Evolutionary conservation across 2,113 vertebrate genomes (phyloP).

Genomic region (Nothocercus nigrocapillus): DNA sequence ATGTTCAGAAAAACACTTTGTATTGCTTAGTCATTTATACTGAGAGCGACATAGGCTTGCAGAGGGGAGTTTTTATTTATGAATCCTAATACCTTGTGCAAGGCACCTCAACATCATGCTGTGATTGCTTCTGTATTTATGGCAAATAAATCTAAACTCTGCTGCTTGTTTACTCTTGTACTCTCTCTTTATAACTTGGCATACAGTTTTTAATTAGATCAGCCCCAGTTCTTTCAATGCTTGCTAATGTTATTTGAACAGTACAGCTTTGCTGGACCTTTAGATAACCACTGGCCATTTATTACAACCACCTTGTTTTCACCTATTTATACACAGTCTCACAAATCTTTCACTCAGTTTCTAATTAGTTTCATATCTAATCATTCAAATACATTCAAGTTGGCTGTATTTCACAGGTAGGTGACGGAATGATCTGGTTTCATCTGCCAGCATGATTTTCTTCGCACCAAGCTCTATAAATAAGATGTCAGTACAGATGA

Average conservation of each 20-base stretch:
- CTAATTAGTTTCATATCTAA: conserved; percentile 1
- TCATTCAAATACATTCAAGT: background rate
- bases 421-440: background rate
- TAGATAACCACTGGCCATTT: background rate
- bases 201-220: conserved; percentile 26
- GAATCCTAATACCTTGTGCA: background rate
- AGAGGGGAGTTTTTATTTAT: background rate
- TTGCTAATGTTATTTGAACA: background rate
- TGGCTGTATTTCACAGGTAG: background rate
- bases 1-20: background rate
- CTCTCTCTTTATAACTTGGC: background rate
- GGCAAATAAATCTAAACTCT: conserved; percentile 42
- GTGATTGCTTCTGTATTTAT: background rate
- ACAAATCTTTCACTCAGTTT: background rate
- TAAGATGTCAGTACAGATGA: background rate
- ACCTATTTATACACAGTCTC: background rate
- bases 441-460: background rate
- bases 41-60: background rate
- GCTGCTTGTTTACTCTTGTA: background rate
- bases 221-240: background rate
- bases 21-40: background rate
- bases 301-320: background rate
- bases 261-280: background rate
- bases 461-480: background rate
- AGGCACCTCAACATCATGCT: conserved; percentile 5